Evolutionary conservation across 2,888 invertebrate species (phyloP).

Genomic region (Drosophila dives): DNA sequence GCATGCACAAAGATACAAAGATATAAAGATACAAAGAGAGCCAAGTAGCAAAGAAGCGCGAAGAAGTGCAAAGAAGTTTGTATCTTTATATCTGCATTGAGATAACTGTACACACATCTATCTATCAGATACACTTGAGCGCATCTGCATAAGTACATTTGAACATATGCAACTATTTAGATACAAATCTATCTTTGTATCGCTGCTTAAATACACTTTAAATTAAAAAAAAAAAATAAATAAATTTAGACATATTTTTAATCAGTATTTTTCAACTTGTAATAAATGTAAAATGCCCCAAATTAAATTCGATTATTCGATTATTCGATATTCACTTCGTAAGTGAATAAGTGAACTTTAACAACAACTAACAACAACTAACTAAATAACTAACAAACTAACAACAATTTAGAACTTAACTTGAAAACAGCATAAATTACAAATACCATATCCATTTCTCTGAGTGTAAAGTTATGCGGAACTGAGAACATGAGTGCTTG

Average conservation of each 20-base stretch:
- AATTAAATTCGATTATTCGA: neutral
- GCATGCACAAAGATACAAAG: constrained; percentile 32
- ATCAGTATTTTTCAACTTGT: neutral
- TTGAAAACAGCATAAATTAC: neutral
- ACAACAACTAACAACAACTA: no score
- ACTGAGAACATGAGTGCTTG: neutral
- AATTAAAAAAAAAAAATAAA: neutral
- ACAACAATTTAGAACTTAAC: neutral
- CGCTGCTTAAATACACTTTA: neutral
- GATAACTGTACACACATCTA: constrained; percentile 4
- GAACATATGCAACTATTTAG: neutral
- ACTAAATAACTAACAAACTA: neutral
- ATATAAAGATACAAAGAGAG: constrained; percentile 1
- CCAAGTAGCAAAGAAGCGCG: neutral
- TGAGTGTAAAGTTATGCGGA: neutral
- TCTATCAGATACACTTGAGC: constrained; percentile 4
- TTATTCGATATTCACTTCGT: no score
- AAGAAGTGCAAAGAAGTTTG: neutral
- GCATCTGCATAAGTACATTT: neutral
- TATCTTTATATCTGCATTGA: constrained; percentile 10
- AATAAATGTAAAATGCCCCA: neutral
- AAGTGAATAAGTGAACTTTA: no score
- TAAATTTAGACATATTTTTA: neutral
- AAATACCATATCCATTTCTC: neutral
- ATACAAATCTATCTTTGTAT: neutral